These are phyloP conservation scores for Pantherophis vulpinus DNA, from an alignment of 2,797 vertebrate species.

Conservation along the genomic window DNA sequence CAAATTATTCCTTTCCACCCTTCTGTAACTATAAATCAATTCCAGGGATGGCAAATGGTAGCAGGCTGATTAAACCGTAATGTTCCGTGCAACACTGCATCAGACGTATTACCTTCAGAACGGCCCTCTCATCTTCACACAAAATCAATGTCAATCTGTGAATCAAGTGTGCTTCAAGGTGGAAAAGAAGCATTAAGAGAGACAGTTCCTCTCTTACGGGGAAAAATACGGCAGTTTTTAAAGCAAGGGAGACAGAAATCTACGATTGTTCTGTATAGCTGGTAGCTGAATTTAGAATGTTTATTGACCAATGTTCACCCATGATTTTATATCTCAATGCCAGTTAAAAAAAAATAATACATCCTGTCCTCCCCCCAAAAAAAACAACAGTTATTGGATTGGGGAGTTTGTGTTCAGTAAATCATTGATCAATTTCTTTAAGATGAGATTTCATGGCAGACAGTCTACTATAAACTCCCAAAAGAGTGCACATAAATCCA, in stretches of 20 bases:
- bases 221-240: not conserved
- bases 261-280: not conserved
- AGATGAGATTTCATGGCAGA: not conserved
- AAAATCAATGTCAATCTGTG: conserved; percentile 8
- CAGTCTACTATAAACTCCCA: not conserved
- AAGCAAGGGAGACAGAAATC: not conserved
- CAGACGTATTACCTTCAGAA: conserved; percentile 20
- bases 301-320: not conserved
- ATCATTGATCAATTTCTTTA: not conserved
- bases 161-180: conserved; percentile 24
- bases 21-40: conserved; percentile 35
- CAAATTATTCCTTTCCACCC: not conserved
- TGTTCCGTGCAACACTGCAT: conserved; percentile 6
- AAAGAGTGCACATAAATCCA: not conserved
- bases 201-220: not conserved
- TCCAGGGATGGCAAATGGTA: conserved; percentile 11
- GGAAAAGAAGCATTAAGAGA: conserved; percentile 1
- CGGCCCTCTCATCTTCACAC: conserved; percentile 21
- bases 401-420: not conserved
- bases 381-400: not conserved
- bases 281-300: not conserved
- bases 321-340: not conserved
- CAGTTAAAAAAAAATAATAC: not conserved
- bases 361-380: not conserved
- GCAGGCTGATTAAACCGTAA: conserved; percentile 10